phyloP scores from a whole-genome alignment of 2,113 vertebrate genomes.

The Catharus fuscescens region DNA sequence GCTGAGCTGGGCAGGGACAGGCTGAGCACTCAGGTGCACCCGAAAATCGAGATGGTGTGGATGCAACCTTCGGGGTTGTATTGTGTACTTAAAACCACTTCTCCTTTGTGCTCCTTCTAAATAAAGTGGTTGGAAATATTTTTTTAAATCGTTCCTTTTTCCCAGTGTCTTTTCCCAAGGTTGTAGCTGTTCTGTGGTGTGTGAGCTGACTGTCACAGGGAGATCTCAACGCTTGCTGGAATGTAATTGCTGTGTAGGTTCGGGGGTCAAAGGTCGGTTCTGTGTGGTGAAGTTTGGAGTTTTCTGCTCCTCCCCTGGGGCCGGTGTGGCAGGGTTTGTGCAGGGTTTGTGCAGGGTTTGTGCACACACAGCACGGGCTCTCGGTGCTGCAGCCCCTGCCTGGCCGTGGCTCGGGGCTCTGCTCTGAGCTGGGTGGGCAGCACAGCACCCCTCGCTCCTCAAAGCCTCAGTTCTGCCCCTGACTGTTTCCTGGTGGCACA shows the following conservation, averaged over 20 bases:
- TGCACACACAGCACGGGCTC: accelerated
- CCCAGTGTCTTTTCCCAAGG: not conserved
- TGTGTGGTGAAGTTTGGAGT: not conserved
- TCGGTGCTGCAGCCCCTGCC: not conserved
- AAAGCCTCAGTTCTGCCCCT: not conserved
- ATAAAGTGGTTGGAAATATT: not conserved
- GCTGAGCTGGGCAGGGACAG: not conserved
- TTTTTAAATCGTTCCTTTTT: not conserved
- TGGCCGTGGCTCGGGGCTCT: not conserved
- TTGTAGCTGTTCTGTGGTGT: not conserved
- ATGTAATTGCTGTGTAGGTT: slow-evolving; percentile 6
- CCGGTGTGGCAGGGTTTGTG: not conserved
- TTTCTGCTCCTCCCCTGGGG: not conserved
- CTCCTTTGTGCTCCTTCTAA: not conserved
- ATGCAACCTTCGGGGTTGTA: not conserved
- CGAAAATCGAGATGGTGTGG: not conserved
- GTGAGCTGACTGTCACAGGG: not conserved
- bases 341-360: not conserved
- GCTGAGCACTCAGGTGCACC: not conserved
- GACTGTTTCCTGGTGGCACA: accelerated
- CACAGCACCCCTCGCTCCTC: accelerated
- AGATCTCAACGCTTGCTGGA: not conserved
- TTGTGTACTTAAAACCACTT: not conserved
- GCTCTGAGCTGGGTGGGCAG: not conserved
- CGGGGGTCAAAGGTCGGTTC: not conserved